These are phyloP conservation scores for Hirtodrosophila confusa DNA, from an alignment of 2,888 invertebrate genomes.

Conservation along the genomic window DNA sequence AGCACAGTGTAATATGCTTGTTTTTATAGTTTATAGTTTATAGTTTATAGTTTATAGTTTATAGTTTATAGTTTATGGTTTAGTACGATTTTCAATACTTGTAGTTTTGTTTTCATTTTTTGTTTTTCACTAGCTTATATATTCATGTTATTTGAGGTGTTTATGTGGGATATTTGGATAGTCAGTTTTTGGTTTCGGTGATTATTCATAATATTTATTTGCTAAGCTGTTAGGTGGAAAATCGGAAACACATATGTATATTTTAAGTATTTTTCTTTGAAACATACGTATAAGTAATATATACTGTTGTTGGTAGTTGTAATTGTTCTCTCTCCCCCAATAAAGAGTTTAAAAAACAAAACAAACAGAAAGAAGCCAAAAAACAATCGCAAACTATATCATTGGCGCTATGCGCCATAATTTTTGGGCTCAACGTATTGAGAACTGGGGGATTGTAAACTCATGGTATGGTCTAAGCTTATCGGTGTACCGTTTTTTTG, in stretches of 20 bases:
- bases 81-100: constrained; percentile 23
- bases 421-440: constrained; percentile 20
- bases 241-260: constrained; percentile 72
- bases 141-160: constrained; percentile 1
- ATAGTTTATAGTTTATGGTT: neutral
- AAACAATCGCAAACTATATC: constrained; percentile 3
- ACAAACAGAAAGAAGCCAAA: neutral
- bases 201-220: constrained; percentile 35
- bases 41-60: constrained; percentile 2
- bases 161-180: constrained; percentile 15
- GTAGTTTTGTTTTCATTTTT: neutral
- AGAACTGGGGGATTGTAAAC: constrained; percentile 4
- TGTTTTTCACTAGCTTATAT: constrained; percentile 6
- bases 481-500: constrained; percentile 63
- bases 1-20: constrained; percentile 12
- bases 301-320: constrained; percentile 40
- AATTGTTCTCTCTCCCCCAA: constrained; percentile 19
- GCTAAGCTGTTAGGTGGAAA: constrained; percentile 79
- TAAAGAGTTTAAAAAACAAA: constrained; percentile 2
- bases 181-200: constrained; percentile 31
- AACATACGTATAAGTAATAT: constrained; percentile 40
- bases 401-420: constrained; percentile 48
- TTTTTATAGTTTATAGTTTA: neutral
- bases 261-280: constrained; percentile 57
- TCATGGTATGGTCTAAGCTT: constrained; percentile 50